Evolutionary conservation across 2,888 invertebrate species (phyloP).

Genomic region (Phrixothrix hirtus): DNA sequence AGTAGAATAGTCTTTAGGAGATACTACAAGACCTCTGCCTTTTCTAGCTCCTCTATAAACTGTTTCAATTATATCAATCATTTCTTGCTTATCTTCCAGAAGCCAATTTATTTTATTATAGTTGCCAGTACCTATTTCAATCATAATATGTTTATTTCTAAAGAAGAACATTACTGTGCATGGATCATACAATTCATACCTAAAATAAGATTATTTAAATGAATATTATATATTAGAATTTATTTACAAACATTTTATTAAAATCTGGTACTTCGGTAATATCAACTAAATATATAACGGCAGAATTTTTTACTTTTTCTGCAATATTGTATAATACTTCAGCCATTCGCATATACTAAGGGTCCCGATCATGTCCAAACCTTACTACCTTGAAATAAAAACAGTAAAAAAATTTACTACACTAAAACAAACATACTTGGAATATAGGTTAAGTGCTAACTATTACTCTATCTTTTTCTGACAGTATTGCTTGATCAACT

Average conservation of each 20-base stretch:
- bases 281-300: conserved; percentile 95
- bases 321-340: conserved; percentile 96
- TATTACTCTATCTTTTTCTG: conserved; percentile 97
- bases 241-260: conserved; percentile 92
- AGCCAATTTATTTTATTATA: conserved; percentile 99
- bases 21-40: conserved; percentile 97
- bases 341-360: conserved; percentile 99
- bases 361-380: conserved; percentile 99
- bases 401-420: not conserved
- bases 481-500: conserved; percentile 98
- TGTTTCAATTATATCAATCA: conserved; percentile 99
- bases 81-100: conserved; percentile 97
- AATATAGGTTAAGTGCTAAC: conserved; percentile 62
- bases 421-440: not conserved
- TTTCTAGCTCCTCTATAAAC: conserved; percentile 97
- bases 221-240: not conserved
- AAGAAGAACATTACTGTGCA: conserved; percentile 99
- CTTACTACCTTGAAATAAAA: conserved; percentile 74
- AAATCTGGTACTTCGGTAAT: conserved; percentile 98
- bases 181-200: conserved; percentile 97
- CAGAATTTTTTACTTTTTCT: conserved; percentile 98
- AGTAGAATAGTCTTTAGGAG: conserved; percentile 99
- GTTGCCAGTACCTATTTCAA: conserved; percentile 98
- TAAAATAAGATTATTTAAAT: conserved; percentile 49
- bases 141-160: conserved; percentile 99